Base-by-base conservation (phyloP, 2,888 invertebrate species). In the Brachycybe producta region DNA sequence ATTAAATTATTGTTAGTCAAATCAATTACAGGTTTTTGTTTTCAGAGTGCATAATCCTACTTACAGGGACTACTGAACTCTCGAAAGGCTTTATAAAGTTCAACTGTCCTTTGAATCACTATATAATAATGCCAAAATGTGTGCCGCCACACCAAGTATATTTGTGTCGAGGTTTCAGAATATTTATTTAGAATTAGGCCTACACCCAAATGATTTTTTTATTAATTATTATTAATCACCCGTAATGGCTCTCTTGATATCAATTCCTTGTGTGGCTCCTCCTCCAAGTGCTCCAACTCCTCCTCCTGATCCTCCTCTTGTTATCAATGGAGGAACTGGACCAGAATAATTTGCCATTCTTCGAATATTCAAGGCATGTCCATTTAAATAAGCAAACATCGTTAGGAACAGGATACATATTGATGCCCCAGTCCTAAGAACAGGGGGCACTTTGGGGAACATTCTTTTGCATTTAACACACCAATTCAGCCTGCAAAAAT, bases 11-110 rank as follows among this genome's bases (percentile, higher is more conserved):
- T n/a, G n/a, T n/a, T n/a, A n/a, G n/a, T n/a, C n/a, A n/a, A 32
- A 32, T 32, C n/a, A 11, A 32, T n/a, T 32, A 32, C 32, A 32
- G 32, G n/a, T 32, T 32, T 32, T 11, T 32, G n/a, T 32, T 32
- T 11, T 11, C 32, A 11, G 32, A 32, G n/a, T 11, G 36, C 5
- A 17, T n/a, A 50, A 36, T 30, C 27, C 23, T 35, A 54, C 54
- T 54, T 54, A 52, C 54, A 54, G 28, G 54, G 54, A 42, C 53
- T 45, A 47, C 54, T 54, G 45, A 54, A 54, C 42, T 54, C 54
- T 30, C 54, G 46, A 35, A 54, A 44, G n/a, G 54, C 54, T 52
- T 42, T 54, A 43, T 54, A 54, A 23, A 54, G 47, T 38, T 54
- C 52, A 23, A 54, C 54, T 28, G 54, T 54, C 40, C 53, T 53